phyloP scores from a whole-genome alignment of 2,888 invertebrate species.

The Anagyrus pseudococci region DNA sequence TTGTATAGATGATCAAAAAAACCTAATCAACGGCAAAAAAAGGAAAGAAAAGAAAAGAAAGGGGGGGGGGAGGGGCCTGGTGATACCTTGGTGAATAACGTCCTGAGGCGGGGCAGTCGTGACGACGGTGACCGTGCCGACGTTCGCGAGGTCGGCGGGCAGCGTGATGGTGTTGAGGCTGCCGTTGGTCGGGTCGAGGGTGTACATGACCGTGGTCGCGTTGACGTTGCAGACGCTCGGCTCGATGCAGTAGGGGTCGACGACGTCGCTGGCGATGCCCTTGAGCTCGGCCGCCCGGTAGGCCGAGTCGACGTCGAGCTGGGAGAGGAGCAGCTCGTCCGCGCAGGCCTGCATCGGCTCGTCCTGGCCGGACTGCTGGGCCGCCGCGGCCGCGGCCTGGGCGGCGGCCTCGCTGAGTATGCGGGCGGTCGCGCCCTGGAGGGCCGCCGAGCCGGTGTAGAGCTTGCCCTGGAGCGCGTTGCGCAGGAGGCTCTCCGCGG shows the following conservation, averaged over 20 bases:
- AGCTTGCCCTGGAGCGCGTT: slow-evolving; percentile 85
- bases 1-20: too few species aligned
- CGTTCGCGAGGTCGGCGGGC: slow-evolving; percentile 57
- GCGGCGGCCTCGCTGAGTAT: slow-evolving; percentile 6
- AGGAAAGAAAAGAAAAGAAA: too few species aligned
- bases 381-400: slow-evolving; percentile 14
- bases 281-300: slow-evolving; percentile 77
- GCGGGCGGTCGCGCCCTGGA: neutral
- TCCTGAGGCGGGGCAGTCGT: slow-evolving; percentile 48
- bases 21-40: too few species aligned
- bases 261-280: slow-evolving; percentile 82
- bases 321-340: slow-evolving; percentile 74
- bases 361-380: slow-evolving; percentile 42
- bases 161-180: slow-evolving; percentile 58
- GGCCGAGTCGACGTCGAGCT: slow-evolving; percentile 68
- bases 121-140: slow-evolving; percentile 58
- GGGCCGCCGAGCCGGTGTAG: slow-evolving; percentile 49
- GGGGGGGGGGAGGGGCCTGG: too few species aligned
- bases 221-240: slow-evolving; percentile 64
- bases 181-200: slow-evolving; percentile 57
- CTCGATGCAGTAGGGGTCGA: slow-evolving; percentile 77
- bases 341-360: slow-evolving; percentile 65
- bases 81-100: slow-evolving; percentile 48
- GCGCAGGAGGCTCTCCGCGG: slow-evolving; percentile 77
- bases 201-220: slow-evolving; percentile 60